Base-by-base conservation (phyloP, 2,888 invertebrate species). In the Peribatodes rhomboidaria region DNA sequence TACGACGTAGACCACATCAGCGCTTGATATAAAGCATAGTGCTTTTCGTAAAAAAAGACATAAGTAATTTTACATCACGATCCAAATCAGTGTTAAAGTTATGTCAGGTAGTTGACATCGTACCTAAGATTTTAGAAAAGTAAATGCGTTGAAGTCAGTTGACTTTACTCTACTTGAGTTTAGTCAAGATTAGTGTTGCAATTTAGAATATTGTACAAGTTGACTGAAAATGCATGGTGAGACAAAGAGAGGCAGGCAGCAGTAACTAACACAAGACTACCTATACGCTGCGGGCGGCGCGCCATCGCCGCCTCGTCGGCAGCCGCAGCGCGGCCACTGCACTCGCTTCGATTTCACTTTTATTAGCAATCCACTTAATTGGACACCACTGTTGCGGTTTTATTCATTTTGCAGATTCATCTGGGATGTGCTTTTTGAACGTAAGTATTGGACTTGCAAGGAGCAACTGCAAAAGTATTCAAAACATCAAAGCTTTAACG, bases 341-440 rank as follows among this genome's bases (percentile, higher is more conserved):
- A 91, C 92, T 84, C 92, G 83, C 88, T 88, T 85, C 91, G 92
- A 92, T 92, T 92, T 92, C 92, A 92, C 92, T 92, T 92, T 92
- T 92, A 92, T 92, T 92, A 92, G 90, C 91, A 91, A 90, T 90
- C 89, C 87, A 90, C 91, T 89, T 92, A 92, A 92, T 92, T 92
- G 91, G 89, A 90, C 90, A 88, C 89, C 89, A 86, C 88, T 88
- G 90, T 87, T 87, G 90, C 86, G 86, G 89, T 87, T 90, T 89
- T 86, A 90, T 90, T 89, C 86, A 86, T 90, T 90, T 87, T 85
- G 86, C 86, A 88, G 89, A 91, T 89, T 89, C 89, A 89, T 90
- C 90, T 86, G 78, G 80, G 81, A 77, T 69, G 80, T 78, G 80
- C 81, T 52, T 85, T 85, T 80, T 72, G 71, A 74, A 74, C 37